Evolutionary conservation across 1,140 invertebrate species (phyloP).

Genomic region (Drosophila truncata): DNA sequence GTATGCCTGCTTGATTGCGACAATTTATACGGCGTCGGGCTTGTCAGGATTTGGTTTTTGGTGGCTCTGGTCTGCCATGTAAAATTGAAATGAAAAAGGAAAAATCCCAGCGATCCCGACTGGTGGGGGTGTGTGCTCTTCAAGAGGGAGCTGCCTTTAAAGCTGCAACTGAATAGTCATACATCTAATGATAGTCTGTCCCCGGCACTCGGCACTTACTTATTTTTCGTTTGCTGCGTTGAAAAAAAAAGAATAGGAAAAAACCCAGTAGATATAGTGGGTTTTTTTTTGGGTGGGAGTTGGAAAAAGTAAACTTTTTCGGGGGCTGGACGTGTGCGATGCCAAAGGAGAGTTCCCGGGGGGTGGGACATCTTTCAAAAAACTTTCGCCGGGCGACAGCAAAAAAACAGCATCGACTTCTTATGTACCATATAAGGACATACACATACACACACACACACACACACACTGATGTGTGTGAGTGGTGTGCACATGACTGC

Average conservation of each 20-base stretch:
- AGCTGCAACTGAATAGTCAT: constrained; percentile 55
- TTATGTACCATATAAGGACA: constrained; percentile 41
- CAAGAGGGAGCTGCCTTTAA: constrained; percentile 42
- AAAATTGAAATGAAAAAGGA: constrained; percentile 55
- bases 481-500: constrained; percentile 70
- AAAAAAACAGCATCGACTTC: constrained; percentile 66
- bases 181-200: constrained; percentile 60
- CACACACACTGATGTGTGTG: background rate
- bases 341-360: background rate
- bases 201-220: constrained; percentile 71
- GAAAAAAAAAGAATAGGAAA: constrained; percentile 15
- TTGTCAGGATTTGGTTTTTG: constrained; percentile 68
- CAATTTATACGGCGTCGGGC: constrained; percentile 72
- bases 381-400: constrained; percentile 74
- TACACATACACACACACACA: constrained; percentile 5
- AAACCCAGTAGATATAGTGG: constrained; percentile 26
- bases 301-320: constrained; percentile 64
- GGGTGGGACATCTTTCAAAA: constrained; percentile 76
- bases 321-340: constrained; percentile 73
- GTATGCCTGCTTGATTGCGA: constrained; percentile 71
- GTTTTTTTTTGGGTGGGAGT: constrained; percentile 7
- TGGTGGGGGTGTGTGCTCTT: constrained; percentile 22
- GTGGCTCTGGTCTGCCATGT: constrained; percentile 41
- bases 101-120: constrained; percentile 12
- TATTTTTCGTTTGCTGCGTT: constrained; percentile 59